phyloP scores from a whole-genome alignment of 1,140 invertebrate species.

The Arion vulgaris region DNA sequence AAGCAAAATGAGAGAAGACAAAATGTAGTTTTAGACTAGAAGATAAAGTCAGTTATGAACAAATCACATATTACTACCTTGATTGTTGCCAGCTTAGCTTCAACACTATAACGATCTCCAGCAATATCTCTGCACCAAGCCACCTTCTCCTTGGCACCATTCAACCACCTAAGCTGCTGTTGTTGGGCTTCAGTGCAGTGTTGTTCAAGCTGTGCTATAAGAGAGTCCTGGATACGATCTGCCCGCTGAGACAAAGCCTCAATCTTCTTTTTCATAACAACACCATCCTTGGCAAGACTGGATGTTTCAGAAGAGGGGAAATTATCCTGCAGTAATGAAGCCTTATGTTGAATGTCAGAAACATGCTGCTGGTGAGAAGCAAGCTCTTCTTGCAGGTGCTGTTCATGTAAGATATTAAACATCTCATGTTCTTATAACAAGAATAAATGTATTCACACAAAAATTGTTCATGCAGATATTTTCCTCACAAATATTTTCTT shows the following conservation, averaged over 20 bases:
- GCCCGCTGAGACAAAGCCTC: slow-evolving; percentile 78
- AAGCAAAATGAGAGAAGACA: neutral
- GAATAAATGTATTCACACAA: too few species aligned
- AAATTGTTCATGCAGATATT: too few species aligned
- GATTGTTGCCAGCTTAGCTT: slow-evolving; percentile 86
- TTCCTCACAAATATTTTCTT: too few species aligned
- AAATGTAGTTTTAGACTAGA: too few species aligned
- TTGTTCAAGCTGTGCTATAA: slow-evolving; percentile 88
- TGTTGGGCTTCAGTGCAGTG: slow-evolving; percentile 88
- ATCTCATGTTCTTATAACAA: too few species aligned
- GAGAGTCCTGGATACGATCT: slow-evolving; percentile 80
- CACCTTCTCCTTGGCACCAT: slow-evolving; percentile 88
- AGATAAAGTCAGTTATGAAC: too few species aligned
- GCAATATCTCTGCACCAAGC: slow-evolving; percentile 91
- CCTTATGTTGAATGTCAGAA: slow-evolving; percentile 79
- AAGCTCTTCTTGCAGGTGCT: slow-evolving; percentile 76
- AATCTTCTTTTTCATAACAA: slow-evolving; percentile 76
- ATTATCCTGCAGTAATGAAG: slow-evolving; percentile 80
- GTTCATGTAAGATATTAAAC: slow-evolving; percentile 15
- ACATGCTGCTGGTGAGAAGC: slow-evolving; percentile 77
- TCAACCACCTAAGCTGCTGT: slow-evolving; percentile 84
- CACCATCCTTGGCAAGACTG: slow-evolving; percentile 66
- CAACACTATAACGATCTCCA: slow-evolving; percentile 92
- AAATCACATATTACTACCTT: slow-evolving; percentile 52
- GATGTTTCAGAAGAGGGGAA: slow-evolving; percentile 67